phyloP scores from a whole-genome alignment of 2,797 vertebrate species.

The Caiman crocodilus region DNA sequence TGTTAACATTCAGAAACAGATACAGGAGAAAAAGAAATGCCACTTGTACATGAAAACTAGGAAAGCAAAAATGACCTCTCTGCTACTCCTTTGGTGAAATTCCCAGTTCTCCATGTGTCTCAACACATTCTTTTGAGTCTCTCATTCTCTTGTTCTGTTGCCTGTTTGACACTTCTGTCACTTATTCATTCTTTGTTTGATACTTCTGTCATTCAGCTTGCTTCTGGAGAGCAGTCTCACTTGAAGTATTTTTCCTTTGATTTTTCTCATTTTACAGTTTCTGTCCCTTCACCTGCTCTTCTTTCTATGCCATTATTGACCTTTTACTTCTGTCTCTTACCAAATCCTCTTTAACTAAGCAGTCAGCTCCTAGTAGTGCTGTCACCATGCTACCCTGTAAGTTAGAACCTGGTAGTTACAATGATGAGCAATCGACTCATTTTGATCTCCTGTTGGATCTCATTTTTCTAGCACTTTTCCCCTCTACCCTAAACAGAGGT shows the following conservation, averaged over 20 bases:
- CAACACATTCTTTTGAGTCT: neutral
- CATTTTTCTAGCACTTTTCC: neutral
- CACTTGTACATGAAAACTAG: neutral
- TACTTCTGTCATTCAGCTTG: too few species aligned
- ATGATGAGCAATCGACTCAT: neutral
- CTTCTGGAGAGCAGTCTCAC: neutral
- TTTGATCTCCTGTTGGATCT: too few species aligned
- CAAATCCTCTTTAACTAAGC: neutral
- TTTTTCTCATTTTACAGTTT: neutral
- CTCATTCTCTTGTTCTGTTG: neutral
- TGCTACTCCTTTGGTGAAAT: neutral
- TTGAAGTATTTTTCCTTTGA: neutral
- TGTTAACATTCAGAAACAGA: neutral
- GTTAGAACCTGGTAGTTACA: accelerated
- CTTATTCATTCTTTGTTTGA: neutral
- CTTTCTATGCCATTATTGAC: neutral
- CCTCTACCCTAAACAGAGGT: neutral
- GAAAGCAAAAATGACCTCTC: neutral
- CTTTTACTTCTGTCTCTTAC: neutral
- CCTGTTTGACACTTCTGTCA: neutral
- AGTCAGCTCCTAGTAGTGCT: neutral
- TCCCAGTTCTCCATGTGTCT: neutral
- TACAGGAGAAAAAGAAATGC: neutral
- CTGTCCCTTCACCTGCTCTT: too few species aligned
- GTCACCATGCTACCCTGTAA: neutral